Evolutionary conservation across 2,113 vertebrate species (phyloP).

Genomic region (Odobenus rosmarus): DNA sequence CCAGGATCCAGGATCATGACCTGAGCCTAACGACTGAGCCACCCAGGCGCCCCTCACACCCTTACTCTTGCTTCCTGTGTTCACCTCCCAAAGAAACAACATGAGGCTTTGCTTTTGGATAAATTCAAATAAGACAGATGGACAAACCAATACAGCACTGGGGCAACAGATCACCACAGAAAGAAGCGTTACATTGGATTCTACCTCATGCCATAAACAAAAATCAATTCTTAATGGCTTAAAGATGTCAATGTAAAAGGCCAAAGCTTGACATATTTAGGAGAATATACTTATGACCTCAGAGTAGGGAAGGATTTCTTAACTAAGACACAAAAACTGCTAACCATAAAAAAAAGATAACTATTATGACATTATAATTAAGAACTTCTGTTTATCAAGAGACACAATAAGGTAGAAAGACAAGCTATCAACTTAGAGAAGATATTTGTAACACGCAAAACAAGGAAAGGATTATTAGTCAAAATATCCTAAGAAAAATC

Average conservation of each 20-base stretch:
- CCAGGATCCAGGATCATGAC: background rate
- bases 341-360: background rate
- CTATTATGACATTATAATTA: background rate
- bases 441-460: background rate
- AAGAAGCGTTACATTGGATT: background rate
- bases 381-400: conserved; percentile 12
- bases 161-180: background rate
- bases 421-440: background rate
- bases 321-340: background rate
- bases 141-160: background rate
- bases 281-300: background rate
- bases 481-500: background rate
- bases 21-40: background rate
- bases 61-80: background rate
- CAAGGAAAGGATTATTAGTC: background rate
- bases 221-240: background rate
- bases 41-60: background rate
- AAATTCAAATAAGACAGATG: background rate
- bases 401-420: background rate
- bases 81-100: background rate
- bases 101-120: background rate
- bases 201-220: background rate
- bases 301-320: background rate
- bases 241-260: background rate
- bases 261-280: background rate